A percentile compares a stretch with the other conserved stretches of the same genome.
Evolutionary conservation across 1,140 invertebrate species (phyloP).

Genomic region (Heliconius congener): DNA sequence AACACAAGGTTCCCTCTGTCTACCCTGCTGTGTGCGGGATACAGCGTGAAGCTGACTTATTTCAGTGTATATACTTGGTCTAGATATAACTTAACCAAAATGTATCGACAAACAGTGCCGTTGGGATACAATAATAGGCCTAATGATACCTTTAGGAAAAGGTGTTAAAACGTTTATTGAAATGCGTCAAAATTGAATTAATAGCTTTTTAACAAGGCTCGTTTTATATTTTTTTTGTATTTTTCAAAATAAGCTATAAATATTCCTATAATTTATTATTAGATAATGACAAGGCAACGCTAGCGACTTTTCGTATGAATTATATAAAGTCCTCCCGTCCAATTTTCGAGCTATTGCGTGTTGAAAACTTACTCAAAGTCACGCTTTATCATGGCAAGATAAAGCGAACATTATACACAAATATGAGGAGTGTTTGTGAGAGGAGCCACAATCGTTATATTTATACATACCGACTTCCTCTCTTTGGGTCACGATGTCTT

Average conservation of each 20-base stretch:
- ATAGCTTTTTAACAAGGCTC: constrained; percentile 78
- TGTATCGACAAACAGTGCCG: constrained; percentile 36
- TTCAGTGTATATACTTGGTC: background rate
- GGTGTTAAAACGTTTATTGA: constrained; percentile 80
- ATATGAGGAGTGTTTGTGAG: background rate
- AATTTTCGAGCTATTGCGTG: background rate
- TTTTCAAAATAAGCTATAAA: constrained; percentile 4
- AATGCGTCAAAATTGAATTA: constrained; percentile 75
- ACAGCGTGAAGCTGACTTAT: no score
- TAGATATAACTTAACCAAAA: background rate
- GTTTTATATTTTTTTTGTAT: background rate
- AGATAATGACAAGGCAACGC: background rate
- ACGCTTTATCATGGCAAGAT: no score
- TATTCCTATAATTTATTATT: background rate
- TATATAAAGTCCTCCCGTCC: background rate
- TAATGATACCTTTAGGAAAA: constrained; percentile 77
- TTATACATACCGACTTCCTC: background rate
- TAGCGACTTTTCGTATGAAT: background rate
- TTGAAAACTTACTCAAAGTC: no score
- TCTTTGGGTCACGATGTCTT: no score
- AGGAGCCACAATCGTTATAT: no score
- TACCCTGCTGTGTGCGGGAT: no score
- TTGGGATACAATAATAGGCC: constrained; percentile 63
- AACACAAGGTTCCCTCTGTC: no score
- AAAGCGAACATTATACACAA: background rate